Evolutionary conservation across 2,113 vertebrate species (phyloP).

Genomic region (Axis porcinus): DNA sequence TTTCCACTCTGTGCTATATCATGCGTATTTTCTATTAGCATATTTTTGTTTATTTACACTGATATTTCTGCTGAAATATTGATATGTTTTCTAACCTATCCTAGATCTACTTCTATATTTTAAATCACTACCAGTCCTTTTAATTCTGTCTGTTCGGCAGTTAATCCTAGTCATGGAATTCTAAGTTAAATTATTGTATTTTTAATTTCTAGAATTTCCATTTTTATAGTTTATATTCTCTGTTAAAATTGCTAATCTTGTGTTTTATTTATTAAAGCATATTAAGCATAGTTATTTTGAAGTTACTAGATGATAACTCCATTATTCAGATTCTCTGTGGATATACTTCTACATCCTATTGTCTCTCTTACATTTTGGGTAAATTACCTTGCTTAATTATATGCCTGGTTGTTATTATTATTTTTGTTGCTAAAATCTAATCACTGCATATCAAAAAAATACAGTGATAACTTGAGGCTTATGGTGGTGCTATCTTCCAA

Average conservation of each 20-base stretch:
- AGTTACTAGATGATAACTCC: background rate
- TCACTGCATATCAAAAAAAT: background rate
- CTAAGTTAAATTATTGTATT: background rate
- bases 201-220: slow-evolving; percentile 3
- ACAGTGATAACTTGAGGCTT: background rate
- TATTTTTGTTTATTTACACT: background rate
- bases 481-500: background rate
- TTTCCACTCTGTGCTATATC: background rate
- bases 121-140: background rate
- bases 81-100: background rate
- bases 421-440: background rate
- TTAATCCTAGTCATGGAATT: background rate
- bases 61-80: background rate
- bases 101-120: background rate
- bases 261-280: background rate
- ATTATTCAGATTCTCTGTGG: background rate
- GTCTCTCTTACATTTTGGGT: slow-evolving; percentile 20
- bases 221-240: background rate
- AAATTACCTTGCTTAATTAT: background rate
- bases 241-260: background rate
- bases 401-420: background rate
- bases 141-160: background rate
- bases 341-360: slow-evolving; percentile 25
- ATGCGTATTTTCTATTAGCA: background rate
- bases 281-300: background rate